A percentile compares a stretch with the other conserved stretches of the same genome.
Conservation (phyloP, 2,888 invertebrate species). For the Trissonchulus latispiculum region DNA sequence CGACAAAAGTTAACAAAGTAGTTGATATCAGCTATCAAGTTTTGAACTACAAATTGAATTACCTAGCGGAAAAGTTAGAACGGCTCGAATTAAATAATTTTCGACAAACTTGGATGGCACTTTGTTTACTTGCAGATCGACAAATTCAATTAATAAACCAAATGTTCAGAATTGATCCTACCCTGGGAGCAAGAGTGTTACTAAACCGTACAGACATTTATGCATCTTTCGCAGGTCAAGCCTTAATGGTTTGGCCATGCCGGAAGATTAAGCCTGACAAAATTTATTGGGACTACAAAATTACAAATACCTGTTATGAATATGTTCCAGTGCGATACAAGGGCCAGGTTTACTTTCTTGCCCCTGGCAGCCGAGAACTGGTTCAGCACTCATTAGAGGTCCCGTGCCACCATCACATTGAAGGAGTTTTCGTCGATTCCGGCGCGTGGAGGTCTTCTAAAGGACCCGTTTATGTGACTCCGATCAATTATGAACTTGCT, state of each 20-base stretch:
- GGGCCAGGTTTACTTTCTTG: background rate
- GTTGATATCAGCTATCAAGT: no score
- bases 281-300: slow-evolving; percentile 15
- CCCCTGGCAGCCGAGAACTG: slow-evolving; percentile 11
- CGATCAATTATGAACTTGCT: background rate
- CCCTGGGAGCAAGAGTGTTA: slow-evolving; percentile 13
- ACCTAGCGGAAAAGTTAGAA: background rate
- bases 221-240: slow-evolving; percentile 18
- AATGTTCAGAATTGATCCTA: slow-evolving; percentile 15
- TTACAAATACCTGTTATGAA: slow-evolving; percentile 17
- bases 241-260: slow-evolving; percentile 16
- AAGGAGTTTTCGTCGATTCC: background rate
- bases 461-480: background rate
- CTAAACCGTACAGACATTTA: slow-evolving; percentile 7
- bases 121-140: background rate
- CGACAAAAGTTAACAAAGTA: no score
- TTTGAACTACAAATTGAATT: slow-evolving; percentile 1
- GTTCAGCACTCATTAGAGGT: background rate
- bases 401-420: no score
- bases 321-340: slow-evolving; percentile 1
- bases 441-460: background rate
- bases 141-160: background rate
- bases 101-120: slow-evolving; percentile 2
- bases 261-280: background rate
- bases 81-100: background rate